phyloP scores from a whole-genome alignment of 2,797 vertebrate species.

The Eupleurogrammus muticus region DNA sequence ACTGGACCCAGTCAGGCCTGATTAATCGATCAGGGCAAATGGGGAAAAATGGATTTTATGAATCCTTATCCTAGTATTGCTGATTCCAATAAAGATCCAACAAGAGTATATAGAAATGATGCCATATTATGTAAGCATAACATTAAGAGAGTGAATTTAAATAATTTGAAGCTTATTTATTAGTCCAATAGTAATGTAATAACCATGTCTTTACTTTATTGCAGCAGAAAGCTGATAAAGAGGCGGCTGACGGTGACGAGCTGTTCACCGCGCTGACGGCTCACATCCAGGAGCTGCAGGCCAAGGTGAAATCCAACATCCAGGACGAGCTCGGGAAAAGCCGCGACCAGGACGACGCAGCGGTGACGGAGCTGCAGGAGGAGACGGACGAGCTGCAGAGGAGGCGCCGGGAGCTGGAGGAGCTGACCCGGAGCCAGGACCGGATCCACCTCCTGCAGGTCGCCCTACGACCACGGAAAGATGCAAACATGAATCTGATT shows the following conservation, averaged over 20 bases:
- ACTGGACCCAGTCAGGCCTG: too few relatives aligned
- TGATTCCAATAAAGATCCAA: too few relatives aligned
- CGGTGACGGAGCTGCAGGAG: slow-evolving; percentile 38
- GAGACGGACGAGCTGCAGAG: slow-evolving; percentile 46
- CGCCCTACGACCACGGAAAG: not conserved
- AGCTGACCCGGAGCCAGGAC: slow-evolving; percentile 60
- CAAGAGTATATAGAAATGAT: too few relatives aligned
- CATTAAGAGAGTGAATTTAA: too few relatives aligned
- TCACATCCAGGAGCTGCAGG: slow-evolving; percentile 16
- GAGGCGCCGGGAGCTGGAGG: slow-evolving; percentile 51
- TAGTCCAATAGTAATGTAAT: not conserved
- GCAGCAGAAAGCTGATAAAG: slow-evolving; percentile 41
- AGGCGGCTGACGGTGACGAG: not conserved
- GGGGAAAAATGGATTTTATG: too few relatives aligned
- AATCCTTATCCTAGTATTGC: too few relatives aligned
- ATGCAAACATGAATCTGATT: too few relatives aligned
- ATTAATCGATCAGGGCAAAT: too few relatives aligned
- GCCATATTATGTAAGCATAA: too few relatives aligned
- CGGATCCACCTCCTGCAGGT: slow-evolving; percentile 66
- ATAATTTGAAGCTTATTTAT: not conserved
- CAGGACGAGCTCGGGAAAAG: slow-evolving; percentile 46
- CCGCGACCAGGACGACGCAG: not conserved
- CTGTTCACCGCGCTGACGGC: slow-evolving; percentile 40
- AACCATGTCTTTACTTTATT: not conserved
- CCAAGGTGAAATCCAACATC: slow-evolving; percentile 18